Conservation (phyloP, 2,888 invertebrate species). For the Melanophora roralis region DNA sequence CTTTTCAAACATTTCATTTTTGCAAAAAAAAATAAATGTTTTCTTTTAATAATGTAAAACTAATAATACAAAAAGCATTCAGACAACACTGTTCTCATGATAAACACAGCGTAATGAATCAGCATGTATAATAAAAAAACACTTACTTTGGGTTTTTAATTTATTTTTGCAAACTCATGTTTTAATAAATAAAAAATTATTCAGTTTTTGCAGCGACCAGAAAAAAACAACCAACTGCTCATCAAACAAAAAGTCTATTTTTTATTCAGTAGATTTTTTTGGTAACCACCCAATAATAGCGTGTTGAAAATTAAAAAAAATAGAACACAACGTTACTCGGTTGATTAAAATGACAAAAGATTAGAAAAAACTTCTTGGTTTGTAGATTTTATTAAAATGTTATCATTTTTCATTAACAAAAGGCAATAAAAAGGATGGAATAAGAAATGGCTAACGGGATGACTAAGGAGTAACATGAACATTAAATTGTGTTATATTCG, state of each 20-base stretch:
- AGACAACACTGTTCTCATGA: too few relatives aligned
- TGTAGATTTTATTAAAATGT: constrained; percentile 14
- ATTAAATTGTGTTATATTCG: not conserved
- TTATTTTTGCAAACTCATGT: not conserved
- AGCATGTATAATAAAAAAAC: too few relatives aligned
- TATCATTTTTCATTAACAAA: not conserved
- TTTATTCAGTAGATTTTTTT: constrained; percentile 17
- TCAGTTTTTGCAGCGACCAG: not conserved
- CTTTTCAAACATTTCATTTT: too few relatives aligned
- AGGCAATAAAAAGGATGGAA: not conserved
- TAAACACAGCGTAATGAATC: too few relatives aligned
- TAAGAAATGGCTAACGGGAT: not conserved
- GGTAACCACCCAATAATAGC: constrained; percentile 21
- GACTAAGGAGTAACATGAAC: not conserved
- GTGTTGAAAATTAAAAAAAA: not conserved
- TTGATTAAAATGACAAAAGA: constrained; percentile 10
- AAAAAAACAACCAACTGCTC: not conserved
- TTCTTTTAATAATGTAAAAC: too few relatives aligned
- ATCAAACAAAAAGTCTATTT: constrained; percentile 9
- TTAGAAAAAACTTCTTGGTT: not conserved
- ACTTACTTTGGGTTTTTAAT: not conserved
- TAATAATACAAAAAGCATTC: too few relatives aligned
- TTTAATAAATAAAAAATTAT: constrained; percentile 15
- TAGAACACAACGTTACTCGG: too few relatives aligned
- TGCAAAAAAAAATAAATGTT: too few relatives aligned